Base-by-base conservation (phyloP, 2,797 vertebrate species). In the Acrossocheilus wenchowensis region DNA sequence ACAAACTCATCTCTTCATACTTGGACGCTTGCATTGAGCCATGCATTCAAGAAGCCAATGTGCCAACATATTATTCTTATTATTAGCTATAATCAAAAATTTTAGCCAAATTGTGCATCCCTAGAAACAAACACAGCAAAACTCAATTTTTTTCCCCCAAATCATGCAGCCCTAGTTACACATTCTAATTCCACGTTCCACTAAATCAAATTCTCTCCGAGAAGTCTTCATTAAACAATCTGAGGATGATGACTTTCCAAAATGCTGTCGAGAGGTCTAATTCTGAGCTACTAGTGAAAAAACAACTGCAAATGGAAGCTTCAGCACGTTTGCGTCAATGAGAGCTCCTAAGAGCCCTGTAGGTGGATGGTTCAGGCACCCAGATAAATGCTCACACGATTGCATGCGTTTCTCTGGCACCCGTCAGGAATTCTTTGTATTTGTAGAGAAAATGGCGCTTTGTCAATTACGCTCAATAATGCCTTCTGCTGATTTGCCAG, bases 401-500 rank as follows among this genome's bases (percentile, higher is more conserved):
- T 91, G 90, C 90, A 91, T 74, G 19, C 12, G 62, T 78, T 69
- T 21, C 19, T 64, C 60, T 73, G 30, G 39, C 73, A 79, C 6
- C 15, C 30, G 10, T 68, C 75, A 88, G 57, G 30, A 26, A 21
- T 39, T 12, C 68, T 60, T 26, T 68, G 82, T 21, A 78, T 79
- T 84, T 78, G 69, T 72, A 8, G 69, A 79, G 73, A 57, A 89
- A 87, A 87, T 75, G 48, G 41, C 52, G 54, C 83, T 88, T 86
- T 78, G 69, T 89, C 86, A 91, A 86, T 90, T 83, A 88, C 57
- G 68, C 85, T 86, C 79, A 86, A 84, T 87, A 87, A 89, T 85
- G 87, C 82, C 60, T 86, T 91, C 91, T 91, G 90, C 91, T 93
- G 92, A 94, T 94, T 93, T 94, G 91, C 90, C 89, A 8, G 57